phyloP scores from a whole-genome alignment of 2,888 invertebrate species.

The Caradrina kadenii region DNA sequence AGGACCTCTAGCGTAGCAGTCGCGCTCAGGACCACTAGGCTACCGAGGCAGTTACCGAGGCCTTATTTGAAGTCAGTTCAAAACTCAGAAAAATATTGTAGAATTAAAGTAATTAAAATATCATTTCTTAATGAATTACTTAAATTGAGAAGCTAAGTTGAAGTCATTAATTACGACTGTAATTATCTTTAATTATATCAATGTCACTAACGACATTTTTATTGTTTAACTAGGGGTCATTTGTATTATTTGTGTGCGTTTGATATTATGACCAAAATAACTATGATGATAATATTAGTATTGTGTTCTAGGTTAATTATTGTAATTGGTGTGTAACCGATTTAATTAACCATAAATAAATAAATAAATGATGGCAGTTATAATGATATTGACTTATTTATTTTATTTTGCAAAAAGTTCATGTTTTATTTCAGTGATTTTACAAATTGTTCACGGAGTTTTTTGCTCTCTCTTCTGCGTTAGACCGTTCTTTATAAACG shows the following conservation, averaged over 20 bases:
- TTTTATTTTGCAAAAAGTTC: no score
- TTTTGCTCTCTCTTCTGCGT: no score
- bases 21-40: neutral
- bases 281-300: no score
- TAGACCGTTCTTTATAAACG: no score
- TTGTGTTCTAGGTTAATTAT: no score
- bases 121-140: slow-evolving; percentile 24
- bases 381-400: no score
- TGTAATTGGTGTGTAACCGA: no score
- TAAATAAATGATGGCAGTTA: no score
- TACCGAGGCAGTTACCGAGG: neutral
- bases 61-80: neutral
- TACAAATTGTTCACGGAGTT: no score
- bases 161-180: slow-evolving; percentile 15
- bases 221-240: neutral
- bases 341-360: no score
- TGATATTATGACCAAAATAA: neutral
- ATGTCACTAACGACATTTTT: slow-evolving; percentile 17
- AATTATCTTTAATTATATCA: slow-evolving; percentile 41
- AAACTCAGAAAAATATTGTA: slow-evolving; percentile 3
- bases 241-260: neutral
- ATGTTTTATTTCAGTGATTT: no score
- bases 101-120: slow-evolving; percentile 24
- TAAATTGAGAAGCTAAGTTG: slow-evolving; percentile 15
- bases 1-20: no score